These are phyloP conservation scores for Meteorus cinctellus DNA, from an alignment of 2,888 invertebrate species.

Conservation along the genomic window DNA sequence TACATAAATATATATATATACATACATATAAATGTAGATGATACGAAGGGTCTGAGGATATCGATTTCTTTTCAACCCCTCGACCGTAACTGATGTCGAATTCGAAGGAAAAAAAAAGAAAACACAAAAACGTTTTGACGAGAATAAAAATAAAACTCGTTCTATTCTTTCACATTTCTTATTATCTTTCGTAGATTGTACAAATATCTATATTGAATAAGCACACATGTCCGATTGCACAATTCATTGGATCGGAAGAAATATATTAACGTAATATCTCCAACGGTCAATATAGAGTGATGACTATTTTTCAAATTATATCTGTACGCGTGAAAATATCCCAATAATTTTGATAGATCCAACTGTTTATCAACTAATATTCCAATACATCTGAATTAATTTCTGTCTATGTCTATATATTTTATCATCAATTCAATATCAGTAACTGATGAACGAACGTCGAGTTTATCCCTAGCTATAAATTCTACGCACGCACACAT, in stretches of 20 bases:
- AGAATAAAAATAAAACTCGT: conserved; percentile 18
- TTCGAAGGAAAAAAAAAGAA: conserved; percentile 1
- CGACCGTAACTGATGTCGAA: background rate
- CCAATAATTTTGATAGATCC: background rate
- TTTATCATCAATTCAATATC: conserved; percentile 33
- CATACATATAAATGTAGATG: background rate
- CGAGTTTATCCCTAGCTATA: background rate
- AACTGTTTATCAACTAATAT: conserved; percentile 34
- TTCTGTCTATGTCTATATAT: conserved; percentile 17
- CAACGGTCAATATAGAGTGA: background rate
- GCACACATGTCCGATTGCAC: background rate
- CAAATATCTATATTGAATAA: conserved; percentile 18
- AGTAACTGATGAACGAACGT: background rate
- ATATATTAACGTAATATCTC: background rate
- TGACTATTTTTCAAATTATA: background rate
- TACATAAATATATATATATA: background rate
- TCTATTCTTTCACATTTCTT: background rate
- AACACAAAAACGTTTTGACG: background rate
- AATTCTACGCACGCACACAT: background rate
- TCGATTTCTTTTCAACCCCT: conserved; percentile 28
- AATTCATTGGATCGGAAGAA: background rate
- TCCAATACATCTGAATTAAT: conserved; percentile 32
- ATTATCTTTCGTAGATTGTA: conserved; percentile 21
- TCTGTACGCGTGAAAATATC: background rate
- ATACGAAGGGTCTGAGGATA: background rate